Base-by-base conservation (phyloP, 2,888 invertebrate genomes). In the Watsonalla binaria region DNA sequence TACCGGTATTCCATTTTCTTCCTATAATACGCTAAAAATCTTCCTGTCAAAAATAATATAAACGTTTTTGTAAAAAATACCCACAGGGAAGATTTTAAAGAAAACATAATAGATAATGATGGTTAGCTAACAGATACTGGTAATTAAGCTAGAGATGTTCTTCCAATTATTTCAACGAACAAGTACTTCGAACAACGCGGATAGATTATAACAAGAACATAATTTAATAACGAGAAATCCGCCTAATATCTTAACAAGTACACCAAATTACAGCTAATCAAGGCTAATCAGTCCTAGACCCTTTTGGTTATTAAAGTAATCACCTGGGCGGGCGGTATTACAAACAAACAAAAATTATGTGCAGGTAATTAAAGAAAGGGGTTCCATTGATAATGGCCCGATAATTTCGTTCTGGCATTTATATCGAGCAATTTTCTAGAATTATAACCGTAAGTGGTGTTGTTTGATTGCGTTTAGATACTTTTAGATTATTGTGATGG, bases 351-450 rank as follows among this genome's bases (percentile, higher is more conserved):
- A 84, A 86, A 78, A 85, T 86, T 83, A 84, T 80, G 68, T 77
- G 68, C 74, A 78, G 81, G 83, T 87, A 90, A 90, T 90, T 89
- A 90, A 89, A 86, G 87, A 86, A 90, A 89, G 84, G 87, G 88
- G 84, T 87, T 81, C 79, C 72, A 80, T 81, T 84, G 78, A 85
- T 89, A 89, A 89, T 89, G 76, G 82, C 60, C 69, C 73, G 81
- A 87, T 89, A 89, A 89, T 89, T 86, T 79, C 67, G 78, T 82
- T 76, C 72, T 66, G 70, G 65, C 69, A 67, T 70, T 69, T 67
- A 72, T 74, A 72, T 78, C 70, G 68, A 76, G 80, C 86, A 89
- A 88, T 88, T 88, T 86, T 80, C 79, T 86, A 75, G 76, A 78
- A 87, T 87, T 87, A 88, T 82, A 73, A 73, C 65, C 65, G 57